Evolutionary conservation across 2,888 invertebrate genomes (phyloP), one percentile per base, ranked within the genome.

Genomic region (Drosophila aldrichi): DNA sequence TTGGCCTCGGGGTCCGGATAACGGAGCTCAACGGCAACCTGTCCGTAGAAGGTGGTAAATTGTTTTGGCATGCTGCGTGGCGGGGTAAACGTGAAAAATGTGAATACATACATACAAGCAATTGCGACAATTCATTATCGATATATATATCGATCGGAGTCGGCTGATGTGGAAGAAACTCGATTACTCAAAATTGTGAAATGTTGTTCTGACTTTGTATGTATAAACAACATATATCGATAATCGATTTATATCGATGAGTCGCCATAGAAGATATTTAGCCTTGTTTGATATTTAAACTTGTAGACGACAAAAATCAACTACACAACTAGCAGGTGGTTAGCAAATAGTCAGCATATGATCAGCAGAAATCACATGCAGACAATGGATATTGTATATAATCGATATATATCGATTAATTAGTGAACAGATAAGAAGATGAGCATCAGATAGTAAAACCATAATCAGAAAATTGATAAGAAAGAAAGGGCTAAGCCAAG

Each of bases 1-100:
- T 70, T 46, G 57, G 43, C 25, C 36, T n/a, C 36, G 52, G 61
- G 61, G 4, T 49, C 34, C 57, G 20, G 44, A 43, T 49, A 65
- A 62, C 36, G 44, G 43, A n/a, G 44, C 61, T 44, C 54, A 54
- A 34, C 54, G 41, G 9, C 18, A 5, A 6, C 8, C 40, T 2
- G 49, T 49, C 40, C 40, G n/a, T 9, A 36, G 20, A 34, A 64
- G 51, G 51, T 62, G 51, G 51, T 43, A 52, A 36, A 29, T 52
- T 38, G 29, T 36, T 14, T 7, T 18, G 20, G 36, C 22, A 25
- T 32, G 32, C 32, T 3, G 3, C 22, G 3, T 22, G 43, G 3
- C 0, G 22, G 44, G 49, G 10, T 18, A 14, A 32, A 14, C 29
- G 29, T 29, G 29, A 18, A 49, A 18, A 18, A n/a, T 49, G 32